Base-by-base conservation (phyloP, 2,888 invertebrate species). In the Lithodes maja region DNA sequence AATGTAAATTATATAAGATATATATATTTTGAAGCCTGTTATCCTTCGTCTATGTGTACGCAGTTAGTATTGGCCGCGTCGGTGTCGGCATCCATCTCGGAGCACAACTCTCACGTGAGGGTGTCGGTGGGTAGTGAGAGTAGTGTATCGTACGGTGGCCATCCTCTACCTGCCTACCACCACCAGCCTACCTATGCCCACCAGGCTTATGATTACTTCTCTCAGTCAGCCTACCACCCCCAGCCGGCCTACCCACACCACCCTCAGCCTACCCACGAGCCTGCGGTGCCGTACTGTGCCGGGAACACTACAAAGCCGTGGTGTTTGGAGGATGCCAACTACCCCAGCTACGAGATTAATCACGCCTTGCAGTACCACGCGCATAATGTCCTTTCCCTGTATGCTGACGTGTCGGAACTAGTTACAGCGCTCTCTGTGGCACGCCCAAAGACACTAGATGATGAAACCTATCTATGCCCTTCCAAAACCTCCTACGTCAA, bases 381-480 rank as follows among this genome's bases (percentile, higher is more conserved):
- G n/a, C 55, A 80, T 2, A 77, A 86, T n/a, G 86, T 92, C 55
- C 71, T 91, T 33, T 75, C 84, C 9, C 84, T 92, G 17, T 92
- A 92, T 81, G 92, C 92, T 33, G 92, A 92, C 78, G 90, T 91
- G 12, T 82, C 86, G 15, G 85, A 83, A 5, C 83, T 88, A 50
- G 80, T 85, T 77, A 91, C 91, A 0, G 74, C 49, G 1, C 71
- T 85, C 17, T 92, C 92, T 1, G 91, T 91, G 17, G 88, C 79
- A 5, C 79, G 90, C 53, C 77, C 79, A 5, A 54, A 89, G 75
- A 84, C 83, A 7, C 83, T 92, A 49, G 50, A 71, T 15, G 90
- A 92, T 61, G 92, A 92, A 79, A 92, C 92, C 7, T 92, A 92
- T 85, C 87, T 92, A 15, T 92, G 92, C 83, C 91, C 92, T 50